These are phyloP conservation scores for Accipiter virgatus DNA, from an alignment of 2,113 vertebrate species.

Conservation along the genomic window DNA sequence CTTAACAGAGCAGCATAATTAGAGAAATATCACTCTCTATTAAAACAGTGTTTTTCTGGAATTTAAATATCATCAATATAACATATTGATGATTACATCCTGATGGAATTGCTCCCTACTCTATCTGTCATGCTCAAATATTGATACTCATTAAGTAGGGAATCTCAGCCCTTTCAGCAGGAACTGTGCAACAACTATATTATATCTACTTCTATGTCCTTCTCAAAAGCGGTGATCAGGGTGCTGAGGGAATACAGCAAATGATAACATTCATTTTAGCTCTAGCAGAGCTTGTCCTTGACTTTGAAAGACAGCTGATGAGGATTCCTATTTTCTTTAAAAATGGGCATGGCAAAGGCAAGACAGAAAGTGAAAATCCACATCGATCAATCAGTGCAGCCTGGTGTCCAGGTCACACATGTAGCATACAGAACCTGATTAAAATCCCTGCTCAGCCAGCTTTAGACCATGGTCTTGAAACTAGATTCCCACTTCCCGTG, in stretches of 20 bases:
- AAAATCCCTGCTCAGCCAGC: neutral
- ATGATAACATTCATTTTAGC: neutral
- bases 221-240: neutral
- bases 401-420: neutral
- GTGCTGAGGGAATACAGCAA: neutral
- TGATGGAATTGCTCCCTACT: neutral
- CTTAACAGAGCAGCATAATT: neutral
- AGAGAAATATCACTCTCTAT: neutral
- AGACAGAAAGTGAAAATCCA: neutral
- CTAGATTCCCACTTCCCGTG: neutral
- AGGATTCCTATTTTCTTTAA: neutral
- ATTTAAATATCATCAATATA: neutral
- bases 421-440: neutral
- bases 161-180: neutral
- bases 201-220: neutral
- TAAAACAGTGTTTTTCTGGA: neutral
- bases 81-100: neutral
- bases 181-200: neutral
- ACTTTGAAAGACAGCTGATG: neutral
- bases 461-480: neutral
- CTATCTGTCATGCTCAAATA: neutral
- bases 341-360: neutral
- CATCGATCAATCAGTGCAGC: neutral
- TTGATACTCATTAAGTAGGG: accelerated
- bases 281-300: neutral